Evolutionary conservation across 2,797 vertebrate species (phyloP), one percentile per base, ranked within the genome.

Genomic region (Centropyge bicolor): DNA sequence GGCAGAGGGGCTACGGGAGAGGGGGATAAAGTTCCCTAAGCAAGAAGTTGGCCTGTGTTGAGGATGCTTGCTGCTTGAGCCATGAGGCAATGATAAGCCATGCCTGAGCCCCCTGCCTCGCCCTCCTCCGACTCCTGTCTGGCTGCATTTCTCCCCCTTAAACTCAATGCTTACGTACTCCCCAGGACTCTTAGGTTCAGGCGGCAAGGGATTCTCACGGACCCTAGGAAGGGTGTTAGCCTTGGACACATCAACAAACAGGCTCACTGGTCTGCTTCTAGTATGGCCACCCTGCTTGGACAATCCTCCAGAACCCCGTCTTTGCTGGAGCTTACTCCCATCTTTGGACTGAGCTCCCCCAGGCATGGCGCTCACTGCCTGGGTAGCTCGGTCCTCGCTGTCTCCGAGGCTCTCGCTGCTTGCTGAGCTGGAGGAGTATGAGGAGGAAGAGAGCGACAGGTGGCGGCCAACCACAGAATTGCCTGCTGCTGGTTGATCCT

Each of bases 381-480:
- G 70, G 35, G 70, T 40, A 1, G 81, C 67, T 41, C 93, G 85
- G 6, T 95, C 95, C 27, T 95, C 95, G 0, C 41, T 73, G 43
- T 96, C 96, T 14, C 95, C 96, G 1, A 97, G 91, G 82, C 96
- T 97, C 86, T 97, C 96, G 0, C 90, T 96, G 90, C 96, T 96
- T 68, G 95, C 94, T 48, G 95, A 96, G 84, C 95, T 95, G 22
- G 96, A 97, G 5, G 95, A 96, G 74, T 95, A 95, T 2, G 96
- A 96, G 10, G 94, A 95, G 11, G 95, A 95, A 16, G 95, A 92
- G 40, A 96, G 91, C 5, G 95, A 94, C 63, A 94, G 74, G 83
- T 95, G 93, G 19, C 90, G 91, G 35, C 93, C 92, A 17, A 75
- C 88, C 6, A 36, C 76, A 36, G 93, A 84, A 73, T 63, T 82